A percentile compares a stretch with the other conserved stretches of the same genome.
These are phyloP conservation scores for Phallusia fumigata DNA, from an alignment of 23 tunicate genomes.

Conservation along the genomic window DNA sequence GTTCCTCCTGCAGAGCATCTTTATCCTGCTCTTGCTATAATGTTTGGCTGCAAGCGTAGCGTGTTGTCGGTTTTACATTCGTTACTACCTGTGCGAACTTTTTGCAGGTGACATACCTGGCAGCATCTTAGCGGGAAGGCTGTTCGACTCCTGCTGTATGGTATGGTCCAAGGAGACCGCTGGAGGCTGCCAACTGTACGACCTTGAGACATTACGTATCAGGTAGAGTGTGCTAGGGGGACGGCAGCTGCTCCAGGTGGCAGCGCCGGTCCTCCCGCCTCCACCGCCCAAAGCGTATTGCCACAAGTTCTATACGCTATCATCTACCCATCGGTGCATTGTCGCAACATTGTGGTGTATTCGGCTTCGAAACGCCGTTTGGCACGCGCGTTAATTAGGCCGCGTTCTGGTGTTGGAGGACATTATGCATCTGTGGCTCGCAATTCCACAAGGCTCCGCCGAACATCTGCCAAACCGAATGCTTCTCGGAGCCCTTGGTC, in stretches of 20 bases:
- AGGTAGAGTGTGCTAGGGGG: constrained; percentile 12
- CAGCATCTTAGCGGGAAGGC: constrained; percentile 23
- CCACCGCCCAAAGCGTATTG: not conserved
- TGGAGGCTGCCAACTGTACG: constrained; percentile 40
- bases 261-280: not conserved
- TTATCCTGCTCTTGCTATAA: not conserved
- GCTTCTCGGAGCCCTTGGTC: not conserved
- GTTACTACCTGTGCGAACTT: not conserved
- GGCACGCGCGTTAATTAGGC: constrained; percentile 10
- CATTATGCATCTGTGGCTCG: constrained; percentile 12
- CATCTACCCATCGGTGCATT: not conserved
- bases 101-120: constrained; percentile 41
- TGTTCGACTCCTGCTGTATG: constrained; percentile 36
- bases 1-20: not conserved
- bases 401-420: constrained; percentile 13
- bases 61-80: not conserved
- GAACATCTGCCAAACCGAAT: constrained; percentile 13
- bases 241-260: constrained; percentile 10
- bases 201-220: constrained; percentile 23
- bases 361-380: constrained; percentile 1
- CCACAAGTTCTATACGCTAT: constrained; percentile 3
- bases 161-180: constrained; percentile 33
- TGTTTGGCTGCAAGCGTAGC: not conserved
- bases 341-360: not conserved
- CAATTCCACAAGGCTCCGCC: constrained; percentile 11